phyloP scores from a whole-genome alignment of 2,888 invertebrate genomes.

The Phyto melanocephala region DNA sequence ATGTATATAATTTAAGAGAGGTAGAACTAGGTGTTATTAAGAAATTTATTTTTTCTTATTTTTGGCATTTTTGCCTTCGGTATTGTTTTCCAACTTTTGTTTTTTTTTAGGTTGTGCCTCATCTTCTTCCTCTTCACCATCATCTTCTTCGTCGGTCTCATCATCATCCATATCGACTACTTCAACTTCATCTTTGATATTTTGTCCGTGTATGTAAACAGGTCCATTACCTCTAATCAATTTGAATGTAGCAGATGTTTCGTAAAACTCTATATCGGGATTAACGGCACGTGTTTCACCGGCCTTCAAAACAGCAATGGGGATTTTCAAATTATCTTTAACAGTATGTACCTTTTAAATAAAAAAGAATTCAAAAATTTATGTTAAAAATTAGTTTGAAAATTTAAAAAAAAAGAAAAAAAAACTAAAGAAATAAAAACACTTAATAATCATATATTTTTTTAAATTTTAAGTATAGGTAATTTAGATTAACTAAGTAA shows the following conservation, averaged over 20 bases:
- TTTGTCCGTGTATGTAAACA: slow-evolving; percentile 91
- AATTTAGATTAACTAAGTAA: too few species aligned
- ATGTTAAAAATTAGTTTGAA: background rate
- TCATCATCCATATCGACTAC: slow-evolving; percentile 90
- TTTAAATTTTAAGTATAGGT: too few species aligned
- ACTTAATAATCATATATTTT: background rate
- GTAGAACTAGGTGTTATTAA: slow-evolving; percentile 46
- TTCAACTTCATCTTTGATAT: slow-evolving; percentile 89
- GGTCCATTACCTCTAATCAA: slow-evolving; percentile 88
- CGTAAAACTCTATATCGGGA: slow-evolving; percentile 91
- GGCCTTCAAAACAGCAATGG: slow-evolving; percentile 89
- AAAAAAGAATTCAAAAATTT: background rate
- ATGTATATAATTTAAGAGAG: slow-evolving; percentile 57
- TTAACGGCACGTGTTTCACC: slow-evolving; percentile 88
- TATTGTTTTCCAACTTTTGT: slow-evolving; percentile 85
- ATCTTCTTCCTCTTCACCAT: slow-evolving; percentile 83
- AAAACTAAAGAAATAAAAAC: background rate
- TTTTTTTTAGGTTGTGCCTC: slow-evolving; percentile 90
- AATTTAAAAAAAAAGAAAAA: background rate
- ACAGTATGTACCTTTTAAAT: slow-evolving; percentile 75
- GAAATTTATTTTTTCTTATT: slow-evolving; percentile 82
- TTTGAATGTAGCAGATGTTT: slow-evolving; percentile 91
- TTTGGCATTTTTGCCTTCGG: slow-evolving; percentile 86
- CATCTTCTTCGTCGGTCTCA: slow-evolving; percentile 83
- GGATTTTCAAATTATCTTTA: slow-evolving; percentile 87